phyloP scores from a whole-genome alignment of 2,113 vertebrate genomes.

The Porphyrio hochstetteri region DNA sequence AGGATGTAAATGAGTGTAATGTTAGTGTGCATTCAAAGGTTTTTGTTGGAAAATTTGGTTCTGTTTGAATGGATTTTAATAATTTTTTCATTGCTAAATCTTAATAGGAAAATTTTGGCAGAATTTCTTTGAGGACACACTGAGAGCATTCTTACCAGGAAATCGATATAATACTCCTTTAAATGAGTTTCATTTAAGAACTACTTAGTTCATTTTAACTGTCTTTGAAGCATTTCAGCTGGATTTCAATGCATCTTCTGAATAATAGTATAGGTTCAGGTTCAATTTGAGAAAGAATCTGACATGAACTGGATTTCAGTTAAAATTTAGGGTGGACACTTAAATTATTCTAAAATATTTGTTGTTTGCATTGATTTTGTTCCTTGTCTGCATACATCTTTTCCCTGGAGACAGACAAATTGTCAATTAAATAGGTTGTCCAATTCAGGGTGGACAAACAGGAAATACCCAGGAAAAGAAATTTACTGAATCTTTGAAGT shows the following conservation, averaged over 20 bases:
- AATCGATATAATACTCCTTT: neutral
- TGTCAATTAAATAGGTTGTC: neutral
- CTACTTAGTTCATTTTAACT: neutral
- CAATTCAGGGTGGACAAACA: neutral
- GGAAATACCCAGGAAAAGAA: neutral
- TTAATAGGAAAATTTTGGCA: neutral
- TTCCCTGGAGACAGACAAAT: neutral
- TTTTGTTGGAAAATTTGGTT: neutral
- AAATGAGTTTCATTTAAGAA: neutral
- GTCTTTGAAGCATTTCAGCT: neutral
- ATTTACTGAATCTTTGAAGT: neutral
- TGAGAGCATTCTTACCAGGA: neutral
- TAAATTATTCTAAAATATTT: neutral
- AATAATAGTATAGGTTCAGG: neutral
- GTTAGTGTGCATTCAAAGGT: neutral
- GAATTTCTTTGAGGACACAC: neutral
- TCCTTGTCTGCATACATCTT: neutral
- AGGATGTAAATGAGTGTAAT: neutral
- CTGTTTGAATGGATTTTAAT: neutral
- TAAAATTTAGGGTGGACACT: neutral
- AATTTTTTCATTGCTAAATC: neutral
- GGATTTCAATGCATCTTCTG: neutral
- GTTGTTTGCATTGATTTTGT: neutral
- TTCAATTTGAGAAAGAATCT: neutral
- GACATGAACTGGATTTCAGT: neutral